phyloP scores from a whole-genome alignment of 2,888 invertebrate genomes.

The Pammene aurita region DNA sequence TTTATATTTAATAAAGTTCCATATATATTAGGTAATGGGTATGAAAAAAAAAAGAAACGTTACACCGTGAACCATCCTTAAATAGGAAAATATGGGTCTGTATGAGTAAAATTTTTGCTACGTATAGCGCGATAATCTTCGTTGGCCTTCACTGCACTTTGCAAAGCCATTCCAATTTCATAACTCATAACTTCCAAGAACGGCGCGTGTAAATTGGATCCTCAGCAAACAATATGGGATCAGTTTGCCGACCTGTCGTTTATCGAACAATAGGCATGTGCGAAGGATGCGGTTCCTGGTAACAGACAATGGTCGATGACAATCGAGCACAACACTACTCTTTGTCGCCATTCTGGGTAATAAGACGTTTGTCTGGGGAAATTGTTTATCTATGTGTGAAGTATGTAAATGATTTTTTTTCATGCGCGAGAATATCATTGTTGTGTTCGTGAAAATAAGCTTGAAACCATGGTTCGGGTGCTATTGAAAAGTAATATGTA shows the following conservation, averaged over 20 bases:
- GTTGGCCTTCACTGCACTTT: too few species aligned
- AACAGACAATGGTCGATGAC: conserved; percentile 38
- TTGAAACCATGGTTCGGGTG: too few species aligned
- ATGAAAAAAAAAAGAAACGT: too few species aligned
- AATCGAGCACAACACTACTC: conserved; percentile 36
- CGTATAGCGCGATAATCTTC: too few species aligned
- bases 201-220: not conserved
- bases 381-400: not conserved
- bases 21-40: too few species aligned
- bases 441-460: too few species aligned
- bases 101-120: too few species aligned
- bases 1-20: too few species aligned
- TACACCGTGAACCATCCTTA: too few species aligned
- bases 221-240: conserved; percentile 21
- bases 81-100: too few species aligned
- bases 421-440: too few species aligned
- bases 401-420: not conserved
- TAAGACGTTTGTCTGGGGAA: conserved; percentile 6
- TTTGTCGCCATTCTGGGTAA: conserved; percentile 31
- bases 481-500: too few species aligned
- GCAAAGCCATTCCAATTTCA: not conserved
- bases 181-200: conserved; percentile 4
- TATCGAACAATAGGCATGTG: conserved; percentile 34
- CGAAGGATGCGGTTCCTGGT: conserved; percentile 30
- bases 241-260: conserved; percentile 20